A percentile compares a stretch with the other conserved stretches of the same genome.
These are phyloP conservation scores for Phrynocephalus guinanensis DNA, from an alignment of 2,797 vertebrate genomes.

Conservation along the genomic window DNA sequence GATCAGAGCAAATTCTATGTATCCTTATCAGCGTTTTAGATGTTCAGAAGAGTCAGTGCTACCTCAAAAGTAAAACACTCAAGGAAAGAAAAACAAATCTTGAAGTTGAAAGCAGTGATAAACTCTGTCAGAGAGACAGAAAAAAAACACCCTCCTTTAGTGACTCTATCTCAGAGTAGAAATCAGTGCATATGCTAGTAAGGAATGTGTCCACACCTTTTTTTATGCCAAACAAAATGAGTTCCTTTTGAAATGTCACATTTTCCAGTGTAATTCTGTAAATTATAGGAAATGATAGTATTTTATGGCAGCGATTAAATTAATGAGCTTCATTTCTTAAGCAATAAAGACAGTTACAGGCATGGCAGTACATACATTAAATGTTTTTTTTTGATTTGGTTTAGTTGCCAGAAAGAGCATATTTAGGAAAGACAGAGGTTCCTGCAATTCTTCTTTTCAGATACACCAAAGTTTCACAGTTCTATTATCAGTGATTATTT, in stretches of 20 bases:
- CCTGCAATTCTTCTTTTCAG: too few species aligned
- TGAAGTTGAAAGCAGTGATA: conserved; percentile 29
- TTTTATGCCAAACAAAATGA: conserved; percentile 2
- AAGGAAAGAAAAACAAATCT: conserved; percentile 15
- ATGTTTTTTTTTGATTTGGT: conserved; percentile 23
- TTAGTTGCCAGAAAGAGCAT: neutral
- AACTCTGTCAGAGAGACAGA: conserved; percentile 15
- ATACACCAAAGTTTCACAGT: neutral
- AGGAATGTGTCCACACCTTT: neutral
- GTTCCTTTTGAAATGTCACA: conserved; percentile 12
- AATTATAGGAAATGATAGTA: conserved; percentile 28
- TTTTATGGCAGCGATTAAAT: conserved; percentile 30
- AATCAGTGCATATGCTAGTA: conserved; percentile 10
- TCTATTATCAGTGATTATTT: neutral
- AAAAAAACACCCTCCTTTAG: conserved; percentile 21
- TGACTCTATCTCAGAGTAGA: conserved; percentile 19
- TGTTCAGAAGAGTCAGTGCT: conserved; percentile 20
- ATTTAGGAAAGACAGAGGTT: neutral
- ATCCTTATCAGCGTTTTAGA: neutral
- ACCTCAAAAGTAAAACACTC: neutral
- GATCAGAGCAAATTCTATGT: neutral
- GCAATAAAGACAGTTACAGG: conserved; percentile 1
- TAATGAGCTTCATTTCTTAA: neutral
- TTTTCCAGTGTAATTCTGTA: conserved; percentile 18
- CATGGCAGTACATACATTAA: neutral